Evolutionary conservation across 1,140 invertebrate genomes (phyloP), one percentile per base, ranked within the genome.

Genomic region (Sesamia nonagrioides): DNA sequence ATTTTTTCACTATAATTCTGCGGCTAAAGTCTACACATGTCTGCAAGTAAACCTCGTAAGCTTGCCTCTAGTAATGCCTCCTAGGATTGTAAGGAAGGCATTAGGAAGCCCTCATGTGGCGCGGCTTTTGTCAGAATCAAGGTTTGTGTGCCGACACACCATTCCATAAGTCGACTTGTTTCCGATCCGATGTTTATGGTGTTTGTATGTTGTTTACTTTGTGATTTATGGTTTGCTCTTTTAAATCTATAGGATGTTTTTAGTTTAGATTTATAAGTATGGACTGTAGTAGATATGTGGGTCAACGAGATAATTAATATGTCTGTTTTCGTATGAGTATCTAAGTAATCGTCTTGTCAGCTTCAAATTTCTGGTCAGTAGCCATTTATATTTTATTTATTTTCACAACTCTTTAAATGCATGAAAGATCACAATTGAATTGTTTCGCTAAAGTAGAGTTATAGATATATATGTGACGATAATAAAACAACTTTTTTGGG

Each of bases 21-120:
- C 35, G 33, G 58, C 13, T 61, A n/a, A 35, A 33, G 5, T 15
- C 27, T 27, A 27, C 27, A 68, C 37, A 48, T 58, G 37, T 69
- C 6, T 40, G 35, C 71, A 61, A 61, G 37, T 35, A 42, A 42
- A 74, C 45, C 71, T 45, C 33, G 27, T 77, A 77, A 77, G 63
- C 75, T 58, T 17, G 42, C 48, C 61, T 54, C 45, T 50, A 40
- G 18, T 77, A 77, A 77, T 69, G 63, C 75, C 52, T 17, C 75
- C 27, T 21, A 50, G 66, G 61, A 58, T 69, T 77, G 76, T 78
- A 69, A 78, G 76, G 76, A 78, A 71, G 76, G 66, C 54, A 78
- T 78, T 78, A 78, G 13, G 76, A 78, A 71, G 76, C 66, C 66
- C 54, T 27, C 13, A 9, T 0, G 18, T 33, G 45, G 9, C 50